A percentile compares a stretch with the other conserved stretches of the same genome.
phyloP scores from a whole-genome alignment of 1,140 invertebrate species.

The Lordiphosa collinella region DNA sequence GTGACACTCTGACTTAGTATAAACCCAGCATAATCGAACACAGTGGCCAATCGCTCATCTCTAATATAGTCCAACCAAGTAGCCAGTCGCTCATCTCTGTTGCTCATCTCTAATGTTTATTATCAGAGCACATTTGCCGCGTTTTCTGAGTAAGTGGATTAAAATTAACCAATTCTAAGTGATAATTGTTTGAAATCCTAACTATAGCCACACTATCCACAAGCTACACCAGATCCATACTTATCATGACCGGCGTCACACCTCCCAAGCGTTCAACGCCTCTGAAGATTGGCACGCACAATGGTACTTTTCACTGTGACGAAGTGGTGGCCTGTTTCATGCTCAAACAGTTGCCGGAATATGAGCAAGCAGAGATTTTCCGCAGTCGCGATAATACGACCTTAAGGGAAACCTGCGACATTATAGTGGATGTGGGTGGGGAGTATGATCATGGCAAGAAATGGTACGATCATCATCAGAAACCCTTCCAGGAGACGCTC shows the following conservation, averaged over 20 bases:
- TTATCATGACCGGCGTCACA: conserved; percentile 38
- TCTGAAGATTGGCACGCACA: conserved; percentile 87
- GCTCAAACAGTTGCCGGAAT: conserved; percentile 90
- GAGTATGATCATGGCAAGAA: conserved; percentile 88
- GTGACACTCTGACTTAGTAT: too few species aligned
- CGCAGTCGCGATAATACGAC: conserved; percentile 83
- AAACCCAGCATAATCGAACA: too few species aligned
- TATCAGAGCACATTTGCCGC: conserved; percentile 5
- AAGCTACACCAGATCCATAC: not conserved
- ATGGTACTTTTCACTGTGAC: conserved; percentile 95
- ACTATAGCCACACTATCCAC: not conserved
- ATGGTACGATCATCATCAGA: conserved; percentile 98
- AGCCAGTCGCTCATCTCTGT: too few species aligned
- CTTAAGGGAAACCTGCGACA: conserved; percentile 90
- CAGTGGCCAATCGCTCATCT: not conserved
- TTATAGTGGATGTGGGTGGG: conserved; percentile 98
- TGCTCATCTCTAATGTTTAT: not conserved
- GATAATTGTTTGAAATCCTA: not conserved
- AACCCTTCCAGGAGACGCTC: conserved; percentile 83
- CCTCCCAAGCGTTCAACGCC: conserved; percentile 46
- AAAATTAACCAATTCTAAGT: not conserved
- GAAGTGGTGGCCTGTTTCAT: conserved; percentile 95
- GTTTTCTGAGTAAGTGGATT: conserved; percentile 3
- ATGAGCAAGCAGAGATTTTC: conserved; percentile 90
- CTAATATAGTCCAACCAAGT: not conserved